phyloP scores from a whole-genome alignment of 2,888 invertebrate species.

The Microdon myrmicae region DNA sequence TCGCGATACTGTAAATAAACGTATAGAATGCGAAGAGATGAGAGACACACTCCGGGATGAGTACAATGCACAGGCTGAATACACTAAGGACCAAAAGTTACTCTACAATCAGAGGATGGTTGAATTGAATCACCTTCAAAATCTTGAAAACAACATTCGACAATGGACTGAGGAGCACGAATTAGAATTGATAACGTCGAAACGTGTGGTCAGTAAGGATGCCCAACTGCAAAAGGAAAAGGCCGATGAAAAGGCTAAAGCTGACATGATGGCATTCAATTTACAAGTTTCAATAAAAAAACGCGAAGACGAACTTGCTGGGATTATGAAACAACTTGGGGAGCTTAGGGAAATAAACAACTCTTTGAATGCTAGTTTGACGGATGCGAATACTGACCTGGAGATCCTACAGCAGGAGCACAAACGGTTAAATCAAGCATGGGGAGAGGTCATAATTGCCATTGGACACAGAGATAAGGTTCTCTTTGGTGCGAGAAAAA shows the following conservation, averaged over 20 bases:
- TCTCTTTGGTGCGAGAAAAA: conserved; percentile 71
- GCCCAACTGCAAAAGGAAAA: conserved; percentile 63
- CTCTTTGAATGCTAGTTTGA: conserved; percentile 70
- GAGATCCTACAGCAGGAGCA: conserved; percentile 78
- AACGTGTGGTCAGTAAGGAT: conserved; percentile 64
- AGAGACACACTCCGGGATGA: conserved; percentile 61
- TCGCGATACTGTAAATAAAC: conserved; percentile 61
- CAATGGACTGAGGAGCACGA: conserved; percentile 64
- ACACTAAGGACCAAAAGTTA: conserved; percentile 58
- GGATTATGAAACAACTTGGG: conserved; percentile 71
- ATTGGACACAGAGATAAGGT: conserved; percentile 77
- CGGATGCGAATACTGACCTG: conserved; percentile 78
- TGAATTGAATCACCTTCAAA: conserved; percentile 62
- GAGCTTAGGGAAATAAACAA: conserved; percentile 75
- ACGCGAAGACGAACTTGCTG: conserved; percentile 73
- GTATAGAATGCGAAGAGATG: conserved; percentile 62
- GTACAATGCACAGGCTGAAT: conserved; percentile 60
- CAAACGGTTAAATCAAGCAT: conserved; percentile 75
- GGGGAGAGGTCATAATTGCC: conserved; percentile 79
- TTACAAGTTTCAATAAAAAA: conserved; percentile 77
- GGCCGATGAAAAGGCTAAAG: conserved; percentile 63
- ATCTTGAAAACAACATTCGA: conserved; percentile 61
- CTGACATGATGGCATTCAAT: conserved; percentile 75
- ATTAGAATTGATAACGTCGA: conserved; percentile 63
- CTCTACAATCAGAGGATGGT: conserved; percentile 59